Evolutionary conservation across 1,140 invertebrate species (phyloP), one percentile per base, ranked within the genome.

Genomic region (Drosophila insularis): DNA sequence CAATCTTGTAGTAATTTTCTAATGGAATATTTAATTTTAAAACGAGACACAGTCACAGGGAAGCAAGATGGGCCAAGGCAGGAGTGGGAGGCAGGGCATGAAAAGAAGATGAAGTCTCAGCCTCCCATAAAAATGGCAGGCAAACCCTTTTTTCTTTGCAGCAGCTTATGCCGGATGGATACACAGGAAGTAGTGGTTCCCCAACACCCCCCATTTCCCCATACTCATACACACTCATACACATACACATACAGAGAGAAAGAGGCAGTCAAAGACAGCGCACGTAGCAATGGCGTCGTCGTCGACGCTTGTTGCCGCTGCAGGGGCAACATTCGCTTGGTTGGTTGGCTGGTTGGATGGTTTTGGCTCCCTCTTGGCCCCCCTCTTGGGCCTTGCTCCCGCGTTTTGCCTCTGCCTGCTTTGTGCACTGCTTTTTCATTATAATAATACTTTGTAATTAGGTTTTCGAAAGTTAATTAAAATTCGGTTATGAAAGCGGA

Each of bases 361-460:
- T 54, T 71, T 27, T 46, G 39, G 61, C 23, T 43, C 43, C 14
- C 35, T 53, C 13, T 17, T 10, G 35, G 14, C 14, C 21, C 14
- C 19, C 40, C 27, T 27, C 27, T 27, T 27, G 27, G 27, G 4
- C 27, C 53, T 32, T 63, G 59, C 60, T 68, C 60, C 69, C 58
- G 19, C 39, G 37, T 60, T 56, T 62, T 56, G 64, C 62, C 55
- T 53, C 60, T 66, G 63, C 80, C 87, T 60, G 82, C 82, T 86
- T 86, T 89, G 84, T 89, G 84, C 84, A 84, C 84, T 89, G 84
- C 80, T 90, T 90, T 90, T 91, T 91, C 86, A 90, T 91, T 91
- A 91, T 91, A 90, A 91, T 91, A 91, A 91, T 91, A 91, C 90
- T 91, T 91, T 91, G 90, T 91, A 91, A 91, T 91, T 91, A 91